A percentile compares a stretch with the other conserved stretches of the same genome.
phyloP scores from a whole-genome alignment of 2,797 vertebrate species.

The Danio tinwini region DNA sequence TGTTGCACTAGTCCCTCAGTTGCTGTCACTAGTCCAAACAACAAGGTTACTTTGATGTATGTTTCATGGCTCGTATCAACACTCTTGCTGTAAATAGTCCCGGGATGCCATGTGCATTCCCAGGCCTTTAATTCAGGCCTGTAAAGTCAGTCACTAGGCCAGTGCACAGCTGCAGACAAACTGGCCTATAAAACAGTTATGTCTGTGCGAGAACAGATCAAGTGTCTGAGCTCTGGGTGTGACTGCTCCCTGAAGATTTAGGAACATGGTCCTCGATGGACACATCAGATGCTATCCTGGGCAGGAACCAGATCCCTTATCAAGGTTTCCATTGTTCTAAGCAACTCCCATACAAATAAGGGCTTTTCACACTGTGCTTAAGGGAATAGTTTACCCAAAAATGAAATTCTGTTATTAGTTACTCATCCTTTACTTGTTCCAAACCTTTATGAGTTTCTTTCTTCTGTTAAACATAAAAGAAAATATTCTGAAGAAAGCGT shows the following conservation, averaged over 20 bases:
- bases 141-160: constrained; percentile 42
- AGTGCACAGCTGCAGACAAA: constrained; percentile 11
- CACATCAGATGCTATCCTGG: background rate
- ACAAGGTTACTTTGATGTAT: constrained; percentile 15
- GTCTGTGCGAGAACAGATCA: constrained; percentile 28
- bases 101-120: constrained; percentile 31
- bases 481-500: no score
- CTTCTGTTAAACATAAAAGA: no score
- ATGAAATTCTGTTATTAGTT: no score
- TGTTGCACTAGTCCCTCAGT: background rate
- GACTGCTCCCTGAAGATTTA: constrained; percentile 22
- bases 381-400: no score
- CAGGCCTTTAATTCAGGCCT: constrained; percentile 13
- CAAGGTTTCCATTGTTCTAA: constrained; percentile 63
- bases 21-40: constrained; percentile 24
- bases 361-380: no score
- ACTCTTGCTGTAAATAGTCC: constrained; percentile 52
- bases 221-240: constrained; percentile 33
- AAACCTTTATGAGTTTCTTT: no score
- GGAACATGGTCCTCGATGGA: constrained; percentile 9
- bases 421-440: no score
- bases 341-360: constrained; percentile 58
- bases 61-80: constrained; percentile 42
- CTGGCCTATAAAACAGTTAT: constrained; percentile 22
- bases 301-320: constrained; percentile 53